Conservation (phyloP, 2,113 vertebrate species). For the Phaethornis superciliosus region DNA sequence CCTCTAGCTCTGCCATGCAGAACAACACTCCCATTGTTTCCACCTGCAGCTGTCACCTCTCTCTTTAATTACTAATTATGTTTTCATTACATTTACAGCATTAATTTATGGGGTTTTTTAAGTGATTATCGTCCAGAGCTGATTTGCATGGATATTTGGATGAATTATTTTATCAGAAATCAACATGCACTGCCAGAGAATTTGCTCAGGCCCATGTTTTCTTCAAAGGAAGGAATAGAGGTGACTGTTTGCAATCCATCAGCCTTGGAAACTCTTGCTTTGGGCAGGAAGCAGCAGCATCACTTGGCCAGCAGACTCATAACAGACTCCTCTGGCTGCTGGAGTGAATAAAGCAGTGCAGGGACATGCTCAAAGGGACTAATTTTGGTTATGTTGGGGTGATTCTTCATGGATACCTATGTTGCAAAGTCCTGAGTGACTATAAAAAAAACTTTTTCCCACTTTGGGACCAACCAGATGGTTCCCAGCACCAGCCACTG, state of each 20-base stretch:
- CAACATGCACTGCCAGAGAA: background rate
- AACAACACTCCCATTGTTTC: background rate
- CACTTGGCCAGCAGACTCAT: background rate
- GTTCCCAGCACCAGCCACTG: background rate
- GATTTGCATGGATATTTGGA: conserved; percentile 3
- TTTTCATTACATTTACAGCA: conserved; percentile 35
- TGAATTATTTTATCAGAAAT: conserved; percentile 29
- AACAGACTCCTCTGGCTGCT: background rate
- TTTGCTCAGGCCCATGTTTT: background rate
- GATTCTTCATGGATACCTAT: background rate
- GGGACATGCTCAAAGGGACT: background rate
- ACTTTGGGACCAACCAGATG: background rate
- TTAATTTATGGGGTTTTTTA: background rate
- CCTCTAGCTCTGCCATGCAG: background rate
- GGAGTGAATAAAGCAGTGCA: too few relatives aligned
- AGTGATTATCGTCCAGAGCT: background rate
- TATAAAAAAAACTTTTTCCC: background rate
- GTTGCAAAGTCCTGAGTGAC: background rate
- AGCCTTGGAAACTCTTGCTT: background rate
- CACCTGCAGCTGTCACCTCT: background rate
- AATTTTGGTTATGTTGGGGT: too few relatives aligned
- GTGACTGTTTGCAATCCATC: background rate
- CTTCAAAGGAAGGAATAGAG: background rate
- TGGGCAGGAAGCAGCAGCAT: background rate
- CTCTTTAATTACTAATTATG: conserved; percentile 47